Base-by-base conservation (phyloP, 2,113 vertebrate species). In the Thryonomys swinderianus region DNA sequence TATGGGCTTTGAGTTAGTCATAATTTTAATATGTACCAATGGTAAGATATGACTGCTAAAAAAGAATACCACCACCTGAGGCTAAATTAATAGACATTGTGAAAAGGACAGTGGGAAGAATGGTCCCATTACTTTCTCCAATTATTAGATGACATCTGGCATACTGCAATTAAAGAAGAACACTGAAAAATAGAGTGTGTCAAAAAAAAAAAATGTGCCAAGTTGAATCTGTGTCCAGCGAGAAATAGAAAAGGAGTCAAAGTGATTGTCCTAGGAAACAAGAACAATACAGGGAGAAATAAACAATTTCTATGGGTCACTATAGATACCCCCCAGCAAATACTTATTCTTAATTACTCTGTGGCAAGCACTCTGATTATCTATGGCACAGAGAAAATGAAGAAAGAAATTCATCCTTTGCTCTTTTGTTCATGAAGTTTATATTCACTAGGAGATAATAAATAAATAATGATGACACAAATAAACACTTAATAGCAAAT, bases 1-100 rank as follows among this genome's bases (percentile, higher is more conserved):
- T 66, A 93, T 80, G 7, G 9, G 7, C 11, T 96, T 91, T 95
- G 85, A 86, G 27, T 79, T 95, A 61, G 94, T 90, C 88, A 40
- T 88, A 86, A 71, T 7, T 71, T 94, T 84, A 78, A 74, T 78
- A 73, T 71, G 34, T 78, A 84, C 42, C 21, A 59, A 81, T 69
- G 51, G 67, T 74, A 18, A 91, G 67, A 74, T 87, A 73, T 16
- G 14, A 37, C 37, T 62, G 76, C 64, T 90, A 30, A 81, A 84
- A 96, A 89, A 66, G 30, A 53, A 81, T 55, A 32, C 13, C 7
- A 80, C 23, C 45, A 82, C 88, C 81, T 95, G 67, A 90, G 51
- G 71, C 61, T 94, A 93, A 91, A 88, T 92, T 88, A 94, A 85
- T 37, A 66, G 27, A 61, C 55, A 62, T 55, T 84, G 40, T 83